phyloP scores from a whole-genome alignment of 2,888 invertebrate genomes.

The Lysandra coridon region DNA sequence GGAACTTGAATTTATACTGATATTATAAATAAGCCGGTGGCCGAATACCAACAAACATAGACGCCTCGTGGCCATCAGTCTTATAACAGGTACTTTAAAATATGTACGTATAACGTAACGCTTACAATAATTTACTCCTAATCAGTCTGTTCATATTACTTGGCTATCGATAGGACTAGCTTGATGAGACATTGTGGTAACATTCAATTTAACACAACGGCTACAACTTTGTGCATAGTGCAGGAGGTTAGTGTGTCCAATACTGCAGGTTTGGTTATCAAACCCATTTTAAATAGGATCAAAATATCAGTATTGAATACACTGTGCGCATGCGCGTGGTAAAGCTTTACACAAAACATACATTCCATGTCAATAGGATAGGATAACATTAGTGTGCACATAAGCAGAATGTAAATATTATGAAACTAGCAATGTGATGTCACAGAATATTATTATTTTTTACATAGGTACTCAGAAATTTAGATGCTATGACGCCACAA shows the following conservation, averaged over 20 bases:
- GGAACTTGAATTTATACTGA: conserved; percentile 18
- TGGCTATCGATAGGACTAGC: conserved; percentile 11
- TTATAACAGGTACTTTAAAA: conserved; percentile 51
- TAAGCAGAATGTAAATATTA: background rate
- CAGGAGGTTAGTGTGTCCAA: background rate
- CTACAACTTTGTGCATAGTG: conserved; percentile 22
- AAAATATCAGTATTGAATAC: background rate
- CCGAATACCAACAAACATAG: background rate
- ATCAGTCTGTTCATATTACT: conserved; percentile 31
- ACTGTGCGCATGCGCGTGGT: conserved; percentile 15
- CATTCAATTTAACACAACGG: conserved; percentile 6
- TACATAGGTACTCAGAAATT: background rate
- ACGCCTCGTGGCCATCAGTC: conserved; percentile 54
- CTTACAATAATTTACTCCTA: conserved; percentile 40
- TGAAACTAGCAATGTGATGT: background rate
- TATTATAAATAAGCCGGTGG: conserved; percentile 19
- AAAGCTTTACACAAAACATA: background rate
- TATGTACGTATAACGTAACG: conserved; percentile 43
- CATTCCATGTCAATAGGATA: background rate
- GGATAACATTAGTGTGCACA: conserved; percentile 12
- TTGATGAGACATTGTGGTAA: conserved; percentile 6
- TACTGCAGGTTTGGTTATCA: background rate
- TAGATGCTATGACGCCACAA: conserved; percentile 12
- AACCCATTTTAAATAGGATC: conserved; percentile 12
- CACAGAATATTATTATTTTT: background rate